Evolutionary conservation across 2,888 invertebrate species (phyloP), one percentile per base, ranked within the genome.

Genomic region (Cephus runcator): DNA sequence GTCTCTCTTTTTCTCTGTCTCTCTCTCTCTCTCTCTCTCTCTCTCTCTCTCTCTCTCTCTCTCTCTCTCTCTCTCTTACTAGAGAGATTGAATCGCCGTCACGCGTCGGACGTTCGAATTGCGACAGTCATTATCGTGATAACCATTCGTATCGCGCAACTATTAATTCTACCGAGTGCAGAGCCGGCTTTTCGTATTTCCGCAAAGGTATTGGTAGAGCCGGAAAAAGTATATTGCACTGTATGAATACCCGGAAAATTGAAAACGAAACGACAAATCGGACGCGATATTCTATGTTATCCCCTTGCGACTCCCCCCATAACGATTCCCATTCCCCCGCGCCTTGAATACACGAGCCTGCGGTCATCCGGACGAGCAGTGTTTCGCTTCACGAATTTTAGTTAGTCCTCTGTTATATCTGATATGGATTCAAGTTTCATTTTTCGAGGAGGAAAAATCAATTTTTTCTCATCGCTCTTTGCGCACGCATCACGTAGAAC

Each of bases 161-260:
- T 87, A 87, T 87, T 85, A 87, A 88, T 87, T 88, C 82, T 77
- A 76, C 76, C 69, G 79, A 76, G 68, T 40, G 77, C 36, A 69
- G 69, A 30, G 12, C 33, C n/a, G n/a, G 34, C 34, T 15, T 9
- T 68, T 34, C 69, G 75, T 81, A 80, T 83, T 82, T 81, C 77
- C 68, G 36, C 56, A 23, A 69, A 30, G 71, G 77, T 34, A 56
- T 34, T 23, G 56, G 56, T 56, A 56, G 56, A 56, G 23, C 56
- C 23, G 56, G 56, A 56, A 56, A 56, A 56, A 56, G 23, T 56
- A 56, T 23, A 15, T 56, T 9, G 56, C 23, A 9, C 76, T 77
- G 81, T 84, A 86, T 87, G 84, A 87, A 88, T 86, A 82, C 82
- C 81, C 79, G 82, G 85, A 82, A 87, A 88, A 86, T 87, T 87